Base-by-base conservation (phyloP, 2,888 invertebrate species). In the Polyommatus icarus region DNA sequence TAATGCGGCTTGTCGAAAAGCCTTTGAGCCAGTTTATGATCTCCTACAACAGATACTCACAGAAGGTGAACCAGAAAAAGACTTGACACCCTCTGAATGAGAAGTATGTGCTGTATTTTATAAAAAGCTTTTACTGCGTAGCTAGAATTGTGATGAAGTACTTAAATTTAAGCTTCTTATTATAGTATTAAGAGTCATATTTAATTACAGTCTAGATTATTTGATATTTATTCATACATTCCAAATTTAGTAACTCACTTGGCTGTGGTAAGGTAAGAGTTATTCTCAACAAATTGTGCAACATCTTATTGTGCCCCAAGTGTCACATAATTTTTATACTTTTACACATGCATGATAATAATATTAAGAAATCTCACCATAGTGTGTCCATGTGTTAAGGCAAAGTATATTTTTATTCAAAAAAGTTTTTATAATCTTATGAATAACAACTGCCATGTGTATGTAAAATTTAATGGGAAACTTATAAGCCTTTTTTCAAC, bases 11-110 rank as follows among this genome's bases (percentile, higher is more conserved):
- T 98, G 98, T 89, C 95, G 96, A 85, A 98, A 98, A 90, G 97
- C 97, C 12, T 98, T 98, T 89, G 97, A 97, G 90, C 97, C 97
- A 29, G 96, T 98, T 76, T 96, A 97, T 88, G 97, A 98, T 89
- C 94, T 98, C 81, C 91, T 98, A 29, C 95, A 96, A 80, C 97
- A 97, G 89, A 95, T 98, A 84, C 92, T 98, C 77, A 95, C 95
- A 84, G 97, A 97, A 91, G 96, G 96, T 78, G 96, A 97, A 90
- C 94, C 95, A 67, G 97, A 97, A 90, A 96, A 96, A 88, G 96
- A 96, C 90, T 94, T 96, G 83, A 96, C 96, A 82, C 96, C 96
- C 79, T 96, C 96, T 67, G 96, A 96, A 93, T 96, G 29, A 67
- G 12, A 95, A 88, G 76, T 77, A 76, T 78, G 76, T 84, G 79